phyloP scores from a whole-genome alignment of 2,113 vertebrate genomes.

The Pseudorectes ferrugineus region DNA sequence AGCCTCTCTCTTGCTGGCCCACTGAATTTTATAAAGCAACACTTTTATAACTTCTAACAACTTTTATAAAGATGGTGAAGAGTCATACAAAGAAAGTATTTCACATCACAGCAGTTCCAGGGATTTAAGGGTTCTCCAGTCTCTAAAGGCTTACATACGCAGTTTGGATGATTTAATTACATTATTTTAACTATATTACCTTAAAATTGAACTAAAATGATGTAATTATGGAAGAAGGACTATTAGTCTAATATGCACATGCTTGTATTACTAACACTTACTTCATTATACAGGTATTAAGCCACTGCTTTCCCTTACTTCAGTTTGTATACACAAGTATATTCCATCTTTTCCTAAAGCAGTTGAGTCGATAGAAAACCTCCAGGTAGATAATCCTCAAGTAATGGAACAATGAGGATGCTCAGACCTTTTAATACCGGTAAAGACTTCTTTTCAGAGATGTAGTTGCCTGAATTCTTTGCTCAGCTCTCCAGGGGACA shows the following conservation, averaged over 20 bases:
- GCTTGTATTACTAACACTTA: neutral
- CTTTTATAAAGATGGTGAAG: neutral
- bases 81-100: neutral
- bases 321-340: neutral
- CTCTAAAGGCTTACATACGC: neutral
- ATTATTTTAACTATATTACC: neutral
- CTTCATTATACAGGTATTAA: neutral
- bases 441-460: neutral
- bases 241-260: neutral
- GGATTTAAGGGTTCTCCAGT: neutral
- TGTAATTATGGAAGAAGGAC: neutral
- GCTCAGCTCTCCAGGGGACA: neutral
- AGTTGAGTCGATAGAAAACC: neutral
- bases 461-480: neutral
- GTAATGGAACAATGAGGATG: neutral
- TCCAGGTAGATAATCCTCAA: neutral
- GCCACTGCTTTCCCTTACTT: neutral
- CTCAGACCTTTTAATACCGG: neutral
- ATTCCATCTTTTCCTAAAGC: neutral
- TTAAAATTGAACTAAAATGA: neutral
- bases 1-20: neutral
- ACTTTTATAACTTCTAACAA: accelerated
- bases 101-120: neutral
- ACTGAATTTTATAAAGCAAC: neutral
- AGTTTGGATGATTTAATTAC: neutral